Conservation (phyloP, 2,113 vertebrate species). For the Eidolon helvum region DNA sequence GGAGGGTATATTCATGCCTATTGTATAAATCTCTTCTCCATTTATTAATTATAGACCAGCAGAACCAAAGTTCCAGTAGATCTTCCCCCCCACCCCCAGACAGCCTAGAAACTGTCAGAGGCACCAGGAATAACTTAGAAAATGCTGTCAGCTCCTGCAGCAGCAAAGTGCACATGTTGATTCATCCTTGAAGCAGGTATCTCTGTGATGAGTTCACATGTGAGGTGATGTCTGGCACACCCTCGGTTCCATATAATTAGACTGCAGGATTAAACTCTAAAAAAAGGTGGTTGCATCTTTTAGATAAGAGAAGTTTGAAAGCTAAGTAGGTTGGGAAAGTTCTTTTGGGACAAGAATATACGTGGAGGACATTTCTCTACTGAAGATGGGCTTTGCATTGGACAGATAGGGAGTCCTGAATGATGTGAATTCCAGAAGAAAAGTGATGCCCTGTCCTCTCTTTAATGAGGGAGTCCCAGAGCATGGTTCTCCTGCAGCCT, state of each 20-base stretch:
- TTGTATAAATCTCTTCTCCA: neutral
- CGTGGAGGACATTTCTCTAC: accelerated
- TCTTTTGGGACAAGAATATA: neutral
- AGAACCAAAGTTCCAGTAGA: neutral
- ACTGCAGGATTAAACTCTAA: neutral
- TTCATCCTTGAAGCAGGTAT: neutral
- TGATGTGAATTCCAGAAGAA: neutral
- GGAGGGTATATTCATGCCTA: neutral
- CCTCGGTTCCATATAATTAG: neutral
- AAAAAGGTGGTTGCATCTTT: neutral
- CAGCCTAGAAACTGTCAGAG: neutral
- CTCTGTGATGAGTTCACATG: neutral
- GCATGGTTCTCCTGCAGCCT: neutral
- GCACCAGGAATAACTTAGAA: neutral
- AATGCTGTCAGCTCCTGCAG: neutral
- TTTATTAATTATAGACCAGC: neutral
- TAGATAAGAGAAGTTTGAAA: neutral
- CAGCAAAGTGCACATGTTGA: neutral
- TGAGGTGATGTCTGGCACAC: neutral
- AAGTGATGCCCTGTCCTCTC: neutral
- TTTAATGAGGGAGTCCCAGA: too few relatives aligned
- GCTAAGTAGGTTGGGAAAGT: neutral
- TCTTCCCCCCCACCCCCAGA: neutral
- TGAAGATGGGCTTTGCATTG: neutral
- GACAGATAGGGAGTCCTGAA: neutral